A percentile compares a stretch with the other conserved stretches of the same genome.
Conservation (phyloP, 1,140 invertebrate species). For the Drosophila bipectinata region DNA sequence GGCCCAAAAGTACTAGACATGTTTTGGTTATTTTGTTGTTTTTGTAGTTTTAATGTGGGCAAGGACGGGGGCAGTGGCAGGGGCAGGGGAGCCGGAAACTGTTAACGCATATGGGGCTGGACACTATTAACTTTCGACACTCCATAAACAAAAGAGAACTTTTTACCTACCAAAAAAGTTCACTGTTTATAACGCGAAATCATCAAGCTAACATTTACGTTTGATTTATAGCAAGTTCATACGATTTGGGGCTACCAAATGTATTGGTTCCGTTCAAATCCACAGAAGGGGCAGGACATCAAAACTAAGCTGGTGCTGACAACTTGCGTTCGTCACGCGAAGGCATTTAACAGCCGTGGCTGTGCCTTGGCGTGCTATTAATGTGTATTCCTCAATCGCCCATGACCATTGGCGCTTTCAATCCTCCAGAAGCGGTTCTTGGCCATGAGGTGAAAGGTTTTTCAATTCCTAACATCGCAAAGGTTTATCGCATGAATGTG, state of each 20-base stretch:
- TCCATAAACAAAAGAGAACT: conserved; percentile 63
- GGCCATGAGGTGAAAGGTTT: background rate
- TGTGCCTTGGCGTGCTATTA: conserved; percentile 58
- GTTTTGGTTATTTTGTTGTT: conserved; percentile 56
- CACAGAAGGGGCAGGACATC: conserved; percentile 6
- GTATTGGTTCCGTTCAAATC: conserved; percentile 79
- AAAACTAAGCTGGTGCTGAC: conserved; percentile 43
- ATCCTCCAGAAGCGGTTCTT: background rate
- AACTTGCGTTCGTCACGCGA: conserved; percentile 79
- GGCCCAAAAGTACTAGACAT: conserved; percentile 60
- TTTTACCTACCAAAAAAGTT: conserved; percentile 42
- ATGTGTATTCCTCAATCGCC: conserved; percentile 52
- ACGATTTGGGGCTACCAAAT: conserved; percentile 46
- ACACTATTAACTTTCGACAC: conserved; percentile 68
- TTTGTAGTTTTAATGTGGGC: conserved; percentile 36
- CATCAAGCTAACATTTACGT: conserved; percentile 72
- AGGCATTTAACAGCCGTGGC: conserved; percentile 58
- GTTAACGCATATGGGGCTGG: conserved; percentile 62
- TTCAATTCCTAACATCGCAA: too few species aligned
- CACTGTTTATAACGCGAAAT: conserved; percentile 79
- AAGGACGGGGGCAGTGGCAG: conserved; percentile 27
- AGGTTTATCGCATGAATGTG: too few species aligned
- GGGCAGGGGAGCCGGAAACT: conserved; percentile 54
- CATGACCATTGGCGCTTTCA: conserved; percentile 32
- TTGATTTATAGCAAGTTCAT: conserved; percentile 72